A percentile compares a stretch with the other conserved stretches of the same genome.
Conservation (phyloP, 2,888 invertebrate species). For the Rhamphomyia laevipes region DNA sequence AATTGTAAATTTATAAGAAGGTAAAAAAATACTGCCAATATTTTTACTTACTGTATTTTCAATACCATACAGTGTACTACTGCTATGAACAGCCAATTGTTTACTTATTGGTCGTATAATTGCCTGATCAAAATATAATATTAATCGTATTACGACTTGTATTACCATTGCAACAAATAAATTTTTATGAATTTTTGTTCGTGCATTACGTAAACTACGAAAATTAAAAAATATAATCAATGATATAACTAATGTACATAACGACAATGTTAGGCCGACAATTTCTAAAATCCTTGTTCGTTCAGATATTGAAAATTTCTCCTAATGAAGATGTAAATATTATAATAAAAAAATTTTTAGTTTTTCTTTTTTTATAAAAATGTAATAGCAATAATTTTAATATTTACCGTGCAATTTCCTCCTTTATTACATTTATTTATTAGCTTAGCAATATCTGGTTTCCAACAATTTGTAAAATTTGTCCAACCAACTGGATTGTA, state of each 20-base stretch:
- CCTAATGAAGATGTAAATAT: slow-evolving; percentile 39
- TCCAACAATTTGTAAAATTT: slow-evolving; percentile 70
- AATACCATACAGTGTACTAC: slow-evolving; percentile 41
- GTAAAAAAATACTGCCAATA: not conserved
- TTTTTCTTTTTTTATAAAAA: not conserved
- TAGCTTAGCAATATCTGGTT: slow-evolving; percentile 53
- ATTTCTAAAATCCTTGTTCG: slow-evolving; percentile 67
- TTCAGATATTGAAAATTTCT: slow-evolving; percentile 54
- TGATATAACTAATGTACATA: slow-evolving; percentile 61
- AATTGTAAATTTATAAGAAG: too few species aligned
- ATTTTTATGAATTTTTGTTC: slow-evolving; percentile 78
- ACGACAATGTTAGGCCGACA: slow-evolving; percentile 70
- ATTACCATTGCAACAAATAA: slow-evolving; percentile 71
- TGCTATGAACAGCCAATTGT: slow-evolving; percentile 27
- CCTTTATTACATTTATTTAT: slow-evolving; percentile 44
- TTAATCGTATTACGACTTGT: slow-evolving; percentile 60
- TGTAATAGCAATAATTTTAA: not conserved
- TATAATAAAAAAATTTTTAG: not conserved
- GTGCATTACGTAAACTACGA: slow-evolving; percentile 64
- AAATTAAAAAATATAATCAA: slow-evolving; percentile 71
- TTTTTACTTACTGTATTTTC: slow-evolving; percentile 50
- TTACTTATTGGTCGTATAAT: slow-evolving; percentile 34
- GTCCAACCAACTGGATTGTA: slow-evolving; percentile 55
- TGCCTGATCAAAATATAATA: slow-evolving; percentile 64
- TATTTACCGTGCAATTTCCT: slow-evolving; percentile 39